Percentiles rank a stretch among this genome's conserved stretches.
Conservation (phyloP, 2,797 vertebrate genomes). For the Chromis chromis region DNA sequence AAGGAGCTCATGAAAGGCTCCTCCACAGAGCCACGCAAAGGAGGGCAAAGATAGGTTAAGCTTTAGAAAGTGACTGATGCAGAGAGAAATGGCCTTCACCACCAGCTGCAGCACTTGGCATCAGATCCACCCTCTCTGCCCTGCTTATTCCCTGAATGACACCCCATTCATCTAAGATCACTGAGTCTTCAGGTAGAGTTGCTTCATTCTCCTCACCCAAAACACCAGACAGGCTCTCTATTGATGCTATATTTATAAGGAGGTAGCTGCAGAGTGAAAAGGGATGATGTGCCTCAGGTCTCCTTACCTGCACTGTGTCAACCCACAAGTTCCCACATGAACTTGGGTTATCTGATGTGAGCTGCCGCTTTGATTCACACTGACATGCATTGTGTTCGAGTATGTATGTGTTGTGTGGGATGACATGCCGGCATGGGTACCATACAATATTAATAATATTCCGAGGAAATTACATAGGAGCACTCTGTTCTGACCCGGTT, state of each 20-base stretch:
- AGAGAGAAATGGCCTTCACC: conserved; percentile 61
- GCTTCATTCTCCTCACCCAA: conserved; percentile 75
- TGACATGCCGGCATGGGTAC: background rate
- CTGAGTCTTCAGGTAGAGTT: conserved; percentile 71
- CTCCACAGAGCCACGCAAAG: conserved; percentile 38
- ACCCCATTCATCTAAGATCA: conserved; percentile 77
- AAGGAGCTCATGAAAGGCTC: conserved; percentile 55
- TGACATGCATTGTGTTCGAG: conserved; percentile 25
- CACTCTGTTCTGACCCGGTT: conserved; percentile 1
- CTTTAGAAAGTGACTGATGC: conserved; percentile 65
- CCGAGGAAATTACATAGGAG: background rate
- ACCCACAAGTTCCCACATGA: conserved; percentile 53
- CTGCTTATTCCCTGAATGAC: conserved; percentile 72
- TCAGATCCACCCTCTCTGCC: conserved; percentile 64
- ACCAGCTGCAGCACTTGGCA: conserved; percentile 62
- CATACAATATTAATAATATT: conserved; percentile 7
- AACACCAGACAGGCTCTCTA: conserved; percentile 68
- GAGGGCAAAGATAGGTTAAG: conserved; percentile 49
- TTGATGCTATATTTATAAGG: conserved; percentile 84
- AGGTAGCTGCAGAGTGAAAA: conserved; percentile 62
- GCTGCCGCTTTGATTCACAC: conserved; percentile 39
- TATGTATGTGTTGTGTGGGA: conserved; percentile 21
- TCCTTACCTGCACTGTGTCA: conserved; percentile 58
- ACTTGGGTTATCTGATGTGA: conserved; percentile 52
- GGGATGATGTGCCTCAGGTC: conserved; percentile 63